A percentile compares a stretch with the other conserved stretches of the same genome.
These are phyloP conservation scores for Drosophila meridiana DNA, from an alignment of 2,888 invertebrate species.

Conservation along the genomic window DNA sequence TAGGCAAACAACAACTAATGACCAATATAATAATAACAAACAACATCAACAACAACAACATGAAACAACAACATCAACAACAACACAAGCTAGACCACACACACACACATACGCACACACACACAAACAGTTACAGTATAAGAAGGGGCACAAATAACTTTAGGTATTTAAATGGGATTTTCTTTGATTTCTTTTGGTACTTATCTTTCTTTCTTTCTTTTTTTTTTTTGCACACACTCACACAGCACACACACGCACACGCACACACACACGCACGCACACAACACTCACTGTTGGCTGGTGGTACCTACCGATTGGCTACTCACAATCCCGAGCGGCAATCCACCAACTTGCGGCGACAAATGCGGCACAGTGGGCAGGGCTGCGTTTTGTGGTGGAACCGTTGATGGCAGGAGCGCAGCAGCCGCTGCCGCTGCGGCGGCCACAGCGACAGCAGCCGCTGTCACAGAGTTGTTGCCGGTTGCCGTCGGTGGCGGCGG, in stretches of 20 bases:
- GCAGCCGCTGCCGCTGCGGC: constrained; percentile 66
- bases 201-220: no score
- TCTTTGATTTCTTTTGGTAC: not conserved
- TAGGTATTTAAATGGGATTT: not conserved
- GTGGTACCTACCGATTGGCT: constrained; percentile 86
- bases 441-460: constrained; percentile 66
- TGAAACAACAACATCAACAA: constrained; percentile 25
- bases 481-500: constrained; percentile 72
- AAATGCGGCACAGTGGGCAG: constrained; percentile 85
- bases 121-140: constrained; percentile 38
- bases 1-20: constrained; percentile 72
- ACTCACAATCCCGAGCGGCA: constrained; percentile 86
- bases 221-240: constrained; percentile 44
- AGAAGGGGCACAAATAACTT: constrained; percentile 30
- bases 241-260: constrained; percentile 53
- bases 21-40: constrained; percentile 59
- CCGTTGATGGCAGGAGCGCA: constrained; percentile 51
- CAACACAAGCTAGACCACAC: constrained; percentile 50
- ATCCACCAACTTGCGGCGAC: constrained; percentile 85
- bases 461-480: constrained; percentile 58
- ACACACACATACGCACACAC: constrained; percentile 31
- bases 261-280: constrained; percentile 56
- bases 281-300: constrained; percentile 44
- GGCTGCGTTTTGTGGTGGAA: constrained; percentile 65
- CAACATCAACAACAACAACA: constrained; percentile 40